Conservation (phyloP, 2,888 invertebrate genomes). For the Philaethria dido region DNA sequence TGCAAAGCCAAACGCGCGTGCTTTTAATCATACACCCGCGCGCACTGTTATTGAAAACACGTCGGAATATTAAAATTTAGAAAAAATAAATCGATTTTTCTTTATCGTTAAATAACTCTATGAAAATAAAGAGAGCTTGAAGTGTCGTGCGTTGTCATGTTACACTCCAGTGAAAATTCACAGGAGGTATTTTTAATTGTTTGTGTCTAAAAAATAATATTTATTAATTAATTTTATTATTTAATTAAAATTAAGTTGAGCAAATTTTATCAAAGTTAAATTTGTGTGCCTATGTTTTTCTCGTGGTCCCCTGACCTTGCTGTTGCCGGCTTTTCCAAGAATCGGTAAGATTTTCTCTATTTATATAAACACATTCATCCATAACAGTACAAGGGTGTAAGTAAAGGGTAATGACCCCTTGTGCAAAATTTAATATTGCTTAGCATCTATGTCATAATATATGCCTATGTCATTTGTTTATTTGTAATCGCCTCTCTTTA, state of each 20-base stretch:
- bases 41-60: slow-evolving; percentile 56
- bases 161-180: slow-evolving; percentile 70
- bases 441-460: slow-evolving; percentile 4
- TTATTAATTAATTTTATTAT: slow-evolving; percentile 10
- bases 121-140: slow-evolving; percentile 60
- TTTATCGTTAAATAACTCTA: slow-evolving; percentile 44
- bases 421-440: neutral
- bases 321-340: neutral
- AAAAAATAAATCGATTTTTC: neutral
- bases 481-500: neutral
- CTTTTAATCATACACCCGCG: slow-evolving; percentile 55
- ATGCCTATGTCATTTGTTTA: neutral
- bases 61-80: slow-evolving; percentile 44
- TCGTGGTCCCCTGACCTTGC: slow-evolving; percentile 37
- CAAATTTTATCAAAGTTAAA: slow-evolving; percentile 42
- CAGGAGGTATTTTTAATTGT: slow-evolving; percentile 59
- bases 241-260: slow-evolving; percentile 44
- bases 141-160: slow-evolving; percentile 68
- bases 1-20: slow-evolving; percentile 62
- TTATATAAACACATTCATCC: neutral
- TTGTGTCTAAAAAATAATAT: slow-evolving; percentile 44
- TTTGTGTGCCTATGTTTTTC: slow-evolving; percentile 36
- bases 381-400: no score
- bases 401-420: no score
- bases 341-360: slow-evolving; percentile 22